These are phyloP conservation scores for Idaea straminata DNA, from an alignment of 2,888 invertebrate genomes.

Conservation along the genomic window DNA sequence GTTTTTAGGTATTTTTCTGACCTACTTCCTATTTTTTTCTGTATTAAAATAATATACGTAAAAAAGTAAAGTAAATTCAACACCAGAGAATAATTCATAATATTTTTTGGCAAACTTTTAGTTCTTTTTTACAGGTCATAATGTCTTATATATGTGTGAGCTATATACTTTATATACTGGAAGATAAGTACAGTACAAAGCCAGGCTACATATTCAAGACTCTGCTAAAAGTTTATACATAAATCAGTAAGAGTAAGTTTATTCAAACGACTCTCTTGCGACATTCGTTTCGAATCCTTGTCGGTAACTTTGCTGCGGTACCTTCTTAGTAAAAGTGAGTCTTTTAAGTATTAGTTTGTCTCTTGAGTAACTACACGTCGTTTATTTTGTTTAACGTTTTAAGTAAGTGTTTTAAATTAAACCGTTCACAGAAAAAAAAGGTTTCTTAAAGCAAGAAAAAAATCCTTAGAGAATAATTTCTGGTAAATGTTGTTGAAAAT, in stretches of 20 bases:
- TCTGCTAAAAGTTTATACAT: constrained; percentile 64
- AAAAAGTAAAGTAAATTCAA: not conserved
- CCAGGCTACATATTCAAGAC: constrained; percentile 53
- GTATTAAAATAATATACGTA: not conserved
- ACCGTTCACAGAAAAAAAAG: too few species aligned
- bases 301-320: constrained; percentile 28
- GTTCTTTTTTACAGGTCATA: not conserved
- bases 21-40: not conserved
- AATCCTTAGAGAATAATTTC: too few species aligned
- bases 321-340: not conserved
- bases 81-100: not conserved
- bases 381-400: not conserved
- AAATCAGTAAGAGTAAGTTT: constrained; percentile 73
- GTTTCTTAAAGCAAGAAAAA: too few species aligned
- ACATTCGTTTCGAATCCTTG: constrained; percentile 70
- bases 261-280: constrained; percentile 76
- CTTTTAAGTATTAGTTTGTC: not conserved
- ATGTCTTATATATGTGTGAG: constrained; percentile 25
- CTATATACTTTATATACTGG: constrained; percentile 43
- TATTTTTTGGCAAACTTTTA: not conserved
- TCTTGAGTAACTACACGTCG: not conserved
- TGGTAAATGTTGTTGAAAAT: too few species aligned
- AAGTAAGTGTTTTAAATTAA: not conserved
- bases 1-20: not conserved
- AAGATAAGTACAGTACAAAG: constrained; percentile 55